phyloP scores from a whole-genome alignment of 2,797 vertebrate species.

The Premnoplex brunnescens region DNA sequence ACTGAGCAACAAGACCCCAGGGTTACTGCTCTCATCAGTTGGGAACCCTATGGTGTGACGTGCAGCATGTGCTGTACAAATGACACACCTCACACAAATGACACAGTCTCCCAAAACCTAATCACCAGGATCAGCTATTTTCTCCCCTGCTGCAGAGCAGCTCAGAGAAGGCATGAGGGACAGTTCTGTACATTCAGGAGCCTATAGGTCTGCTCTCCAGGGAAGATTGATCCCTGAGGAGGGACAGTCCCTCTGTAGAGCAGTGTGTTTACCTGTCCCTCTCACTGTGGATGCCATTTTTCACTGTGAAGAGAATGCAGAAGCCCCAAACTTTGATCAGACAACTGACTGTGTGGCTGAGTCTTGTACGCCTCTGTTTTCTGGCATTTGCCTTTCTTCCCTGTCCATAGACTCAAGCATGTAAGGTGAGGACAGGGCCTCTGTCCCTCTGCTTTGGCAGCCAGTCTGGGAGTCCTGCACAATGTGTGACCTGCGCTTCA shows the following conservation, averaged over 20 bases:
- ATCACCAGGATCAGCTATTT: not conserved
- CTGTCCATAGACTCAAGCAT: not conserved
- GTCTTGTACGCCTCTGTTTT: not conserved
- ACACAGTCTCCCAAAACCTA: not conserved
- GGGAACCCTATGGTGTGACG: not conserved
- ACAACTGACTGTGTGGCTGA: not conserved
- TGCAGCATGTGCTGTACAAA: not conserved
- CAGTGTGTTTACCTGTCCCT: not conserved
- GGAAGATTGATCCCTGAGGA: not conserved
- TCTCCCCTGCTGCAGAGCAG: not conserved
- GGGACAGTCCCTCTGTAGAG: not conserved
- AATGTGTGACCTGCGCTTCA: rapidly evolving
- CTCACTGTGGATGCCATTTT: not conserved
- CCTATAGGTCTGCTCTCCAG: not conserved
- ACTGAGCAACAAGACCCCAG: not conserved
- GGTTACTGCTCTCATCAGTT: not conserved
- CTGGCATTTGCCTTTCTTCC: not conserved
- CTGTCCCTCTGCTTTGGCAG: not conserved
- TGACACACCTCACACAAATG: not conserved
- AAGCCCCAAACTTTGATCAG: not conserved
- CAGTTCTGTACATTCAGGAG: not conserved
- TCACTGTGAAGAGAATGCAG: not conserved
- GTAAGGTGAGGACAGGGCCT: not conserved
- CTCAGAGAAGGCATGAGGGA: not conserved
- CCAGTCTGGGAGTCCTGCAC: not conserved